Base-by-base conservation (phyloP, 2,888 invertebrate species). In the Epicampocera succincta region DNA sequence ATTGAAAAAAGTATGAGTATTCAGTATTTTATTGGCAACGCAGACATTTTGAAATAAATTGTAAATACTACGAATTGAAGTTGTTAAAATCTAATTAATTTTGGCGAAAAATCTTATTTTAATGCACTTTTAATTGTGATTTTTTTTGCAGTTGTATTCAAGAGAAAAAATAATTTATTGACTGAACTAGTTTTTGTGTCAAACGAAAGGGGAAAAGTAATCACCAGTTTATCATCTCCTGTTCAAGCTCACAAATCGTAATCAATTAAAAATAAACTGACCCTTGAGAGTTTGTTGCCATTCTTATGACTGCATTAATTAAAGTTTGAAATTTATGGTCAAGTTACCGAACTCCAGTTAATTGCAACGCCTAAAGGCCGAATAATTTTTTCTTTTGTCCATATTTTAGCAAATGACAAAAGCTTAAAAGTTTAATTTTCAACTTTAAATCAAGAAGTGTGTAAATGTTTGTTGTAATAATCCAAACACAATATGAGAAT, bases 51-150 rank as follows among this genome's bases (percentile, higher is more conserved):
- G 19, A 50, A 60, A 54, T 65, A 25, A 50, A 40, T 50, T 11
- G 38, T 61, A 40, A 29, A 13, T 15, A 29, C 13, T 44, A 33
- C 44, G 21, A 42, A 73, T 46, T 42, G 33, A 60, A 79, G 68
- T 79, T 61, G 60, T 79, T 79, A 73, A 72, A 80, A 63, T 60
- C 48, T 48, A 56, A 74, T 74, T 46, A 61, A 68, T 68, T 73
- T 52, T 33, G 56, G 42, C 42, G 69, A 54, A 38, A 33, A 65
- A 65, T 46, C 61, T 48, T 46, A 48, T 38, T 50, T 29, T 60
- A 78, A 73, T 71, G 50, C 25, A 63, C 29, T 78, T 73, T 72
- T 65, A 78, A 72, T 78, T 72, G 58, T 58, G 42, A 12, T 66
- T 11, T 50, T 68, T 42, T 48, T 61, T 52, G 29, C 25, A 60